phyloP scores from a whole-genome alignment of 2,797 vertebrate species.

The Carduelis carduelis region DNA sequence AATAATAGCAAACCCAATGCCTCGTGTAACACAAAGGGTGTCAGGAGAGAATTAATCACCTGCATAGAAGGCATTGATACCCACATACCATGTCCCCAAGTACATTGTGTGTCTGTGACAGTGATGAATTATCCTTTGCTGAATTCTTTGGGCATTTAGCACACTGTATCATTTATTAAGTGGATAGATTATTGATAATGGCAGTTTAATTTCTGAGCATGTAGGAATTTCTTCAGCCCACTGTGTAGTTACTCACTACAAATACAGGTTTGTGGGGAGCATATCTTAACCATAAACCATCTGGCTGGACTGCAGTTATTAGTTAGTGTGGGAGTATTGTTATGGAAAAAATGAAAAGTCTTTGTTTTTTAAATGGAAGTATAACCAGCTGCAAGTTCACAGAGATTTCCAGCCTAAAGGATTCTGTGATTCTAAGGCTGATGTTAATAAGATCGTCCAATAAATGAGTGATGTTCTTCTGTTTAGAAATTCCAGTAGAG shows the following conservation, averaged over 20 bases:
- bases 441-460: neutral
- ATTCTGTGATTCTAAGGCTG: neutral
- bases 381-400: conserved; percentile 29
- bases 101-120: conserved; percentile 48
- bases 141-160: neutral
- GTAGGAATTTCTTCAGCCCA: neutral
- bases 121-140: conserved; percentile 35
- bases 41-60: conserved; percentile 52
- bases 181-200: conserved; percentile 36
- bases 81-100: neutral
- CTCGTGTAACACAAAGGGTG: neutral
- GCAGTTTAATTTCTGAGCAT: conserved; percentile 26
- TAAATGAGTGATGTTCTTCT: neutral
- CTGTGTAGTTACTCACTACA: neutral
- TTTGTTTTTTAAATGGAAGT: conserved; percentile 20
- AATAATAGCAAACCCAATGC: neutral
- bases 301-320: neutral
- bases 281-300: neutral
- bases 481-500: neutral
- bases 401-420: neutral
- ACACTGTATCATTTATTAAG: conserved; percentile 34
- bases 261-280: neutral
- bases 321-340: conserved; percentile 19
- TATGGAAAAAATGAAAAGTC: conserved; percentile 43
- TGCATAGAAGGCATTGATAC: conserved; percentile 38